Conservation (phyloP, 2,888 invertebrate genomes). For the Drosophila meridionalis region DNA sequence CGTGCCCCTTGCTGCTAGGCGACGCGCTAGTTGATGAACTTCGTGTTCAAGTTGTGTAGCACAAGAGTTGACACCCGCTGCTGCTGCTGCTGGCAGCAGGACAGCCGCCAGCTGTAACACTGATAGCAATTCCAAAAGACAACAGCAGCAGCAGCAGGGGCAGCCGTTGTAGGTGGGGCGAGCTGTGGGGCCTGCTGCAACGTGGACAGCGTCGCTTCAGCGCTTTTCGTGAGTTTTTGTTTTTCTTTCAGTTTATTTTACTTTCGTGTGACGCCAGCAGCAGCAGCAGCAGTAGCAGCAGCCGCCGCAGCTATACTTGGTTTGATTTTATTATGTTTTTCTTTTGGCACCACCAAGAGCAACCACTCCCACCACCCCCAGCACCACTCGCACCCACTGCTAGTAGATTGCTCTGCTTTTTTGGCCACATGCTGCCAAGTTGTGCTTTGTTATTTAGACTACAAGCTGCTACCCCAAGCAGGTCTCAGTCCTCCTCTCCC, state of each 20-base stretch:
- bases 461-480: slow-evolving; percentile 30
- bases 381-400: neutral
- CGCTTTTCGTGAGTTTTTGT: slow-evolving; percentile 76
- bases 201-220: slow-evolving; percentile 53
- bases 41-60: slow-evolving; percentile 81
- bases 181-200: neutral
- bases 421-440: slow-evolving; percentile 77
- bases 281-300: slow-evolving; percentile 14
- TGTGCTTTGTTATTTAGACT: slow-evolving; percentile 59
- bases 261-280: slow-evolving; percentile 69
- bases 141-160: slow-evolving; percentile 49
- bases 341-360: slow-evolving; percentile 70
- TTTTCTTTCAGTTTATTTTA: slow-evolving; percentile 79
- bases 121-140: slow-evolving; percentile 79
- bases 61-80: slow-evolving; percentile 80
- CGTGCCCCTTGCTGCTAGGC: neutral
- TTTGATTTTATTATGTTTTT: slow-evolving; percentile 80
- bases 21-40: slow-evolving; percentile 73
- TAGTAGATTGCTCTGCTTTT: slow-evolving; percentile 51
- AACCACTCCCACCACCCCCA: neutral
- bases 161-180: slow-evolving; percentile 8
- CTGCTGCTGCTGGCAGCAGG: slow-evolving; percentile 35
- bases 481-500: neutral
- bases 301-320: slow-evolving; percentile 72
- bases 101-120: slow-evolving; percentile 77